Percentiles rank a stretch among this genome's conserved stretches.
phyloP scores from a whole-genome alignment of 2,888 invertebrate species.

The Campoplex capitator region DNA sequence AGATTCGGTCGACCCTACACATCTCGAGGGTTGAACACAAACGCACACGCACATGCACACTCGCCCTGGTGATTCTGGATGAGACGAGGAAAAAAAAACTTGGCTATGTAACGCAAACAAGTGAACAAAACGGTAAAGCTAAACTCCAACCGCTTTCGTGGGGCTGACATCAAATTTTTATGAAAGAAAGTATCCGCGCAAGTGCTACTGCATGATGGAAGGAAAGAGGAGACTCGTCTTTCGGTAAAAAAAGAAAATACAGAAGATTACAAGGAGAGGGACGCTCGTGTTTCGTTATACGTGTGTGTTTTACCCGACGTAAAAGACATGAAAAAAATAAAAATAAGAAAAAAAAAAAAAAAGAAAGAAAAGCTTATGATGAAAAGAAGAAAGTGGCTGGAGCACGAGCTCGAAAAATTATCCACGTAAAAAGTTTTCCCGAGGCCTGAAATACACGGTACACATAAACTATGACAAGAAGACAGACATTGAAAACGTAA shows the following conservation, averaged over 20 bases:
- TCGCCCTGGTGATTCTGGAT: neutral
- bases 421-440: slow-evolving; percentile 44
- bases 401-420: slow-evolving; percentile 44
- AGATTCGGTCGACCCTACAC: slow-evolving; percentile 7
- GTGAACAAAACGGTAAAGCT: slow-evolving; percentile 33
- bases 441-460: slow-evolving; percentile 4
- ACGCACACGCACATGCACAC: slow-evolving; percentile 8
- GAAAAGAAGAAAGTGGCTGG: slow-evolving; percentile 52
- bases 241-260: slow-evolving; percentile 45
- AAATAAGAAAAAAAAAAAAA: neutral
- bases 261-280: slow-evolving; percentile 38
- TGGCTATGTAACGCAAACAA: slow-evolving; percentile 7
- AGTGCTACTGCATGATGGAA: slow-evolving; percentile 33
- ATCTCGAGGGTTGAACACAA: neutral
- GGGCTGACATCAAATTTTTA: slow-evolving; percentile 37
- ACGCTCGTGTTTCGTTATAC: slow-evolving; percentile 23
- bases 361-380: slow-evolving; percentile 48
- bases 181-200: slow-evolving; percentile 36
- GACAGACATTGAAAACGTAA: neutral
- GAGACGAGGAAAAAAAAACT: neutral
- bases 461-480: slow-evolving; percentile 1
- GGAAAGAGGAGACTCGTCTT: slow-evolving; percentile 14
- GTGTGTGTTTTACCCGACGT: slow-evolving; percentile 1
- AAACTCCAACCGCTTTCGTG: slow-evolving; percentile 21
- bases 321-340: slow-evolving; percentile 2